Percentiles rank a stretch among this genome's conserved stretches.
Conservation (phyloP, 1,140 invertebrate species). For the Drosophila tsacasi region DNA sequence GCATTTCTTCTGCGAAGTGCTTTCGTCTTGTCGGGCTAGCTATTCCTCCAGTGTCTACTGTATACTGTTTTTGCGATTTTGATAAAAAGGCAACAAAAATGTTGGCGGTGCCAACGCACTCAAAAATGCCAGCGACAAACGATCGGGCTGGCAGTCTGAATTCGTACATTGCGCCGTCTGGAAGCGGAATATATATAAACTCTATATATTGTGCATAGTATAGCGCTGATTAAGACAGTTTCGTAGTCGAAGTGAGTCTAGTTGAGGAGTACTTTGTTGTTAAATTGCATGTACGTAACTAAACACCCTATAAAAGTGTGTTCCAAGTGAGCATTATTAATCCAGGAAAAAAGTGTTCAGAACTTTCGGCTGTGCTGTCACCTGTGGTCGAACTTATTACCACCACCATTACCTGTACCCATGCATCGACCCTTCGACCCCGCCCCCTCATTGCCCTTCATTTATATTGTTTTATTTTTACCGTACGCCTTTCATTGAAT, state of each 20-base stretch:
- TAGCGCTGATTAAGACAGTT: slow-evolving; percentile 24
- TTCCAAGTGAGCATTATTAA: slow-evolving; percentile 13
- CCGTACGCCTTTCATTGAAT: slow-evolving; percentile 13
- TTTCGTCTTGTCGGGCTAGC: slow-evolving; percentile 16
- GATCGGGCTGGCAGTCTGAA: slow-evolving; percentile 51
- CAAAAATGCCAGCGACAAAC: slow-evolving; percentile 30
- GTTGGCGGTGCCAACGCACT: slow-evolving; percentile 65
- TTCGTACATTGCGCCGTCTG: slow-evolving; percentile 54
- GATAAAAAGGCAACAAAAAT: slow-evolving; percentile 59
- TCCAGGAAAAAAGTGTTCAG: slow-evolving; percentile 11
- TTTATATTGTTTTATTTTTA: slow-evolving; percentile 2
- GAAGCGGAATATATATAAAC: slow-evolving; percentile 34
- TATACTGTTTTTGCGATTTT: slow-evolving; percentile 61
- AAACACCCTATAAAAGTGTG: not conserved
- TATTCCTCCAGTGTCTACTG: slow-evolving; percentile 12
- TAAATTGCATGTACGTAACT: slow-evolving; percentile 39
- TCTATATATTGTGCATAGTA: slow-evolving; percentile 17
- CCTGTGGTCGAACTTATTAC: slow-evolving; percentile 17
- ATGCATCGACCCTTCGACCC: not conserved
- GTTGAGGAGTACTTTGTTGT: slow-evolving; percentile 11
- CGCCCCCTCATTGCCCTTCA: not conserved
- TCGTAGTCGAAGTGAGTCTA: slow-evolving; percentile 13
- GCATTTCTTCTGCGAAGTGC: slow-evolving; percentile 43
- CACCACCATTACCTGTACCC: slow-evolving; percentile 4
- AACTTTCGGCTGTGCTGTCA: slow-evolving; percentile 44